Base-by-base conservation (phyloP, 2,797 vertebrate species). In the Sebastes oblongus region DNA sequence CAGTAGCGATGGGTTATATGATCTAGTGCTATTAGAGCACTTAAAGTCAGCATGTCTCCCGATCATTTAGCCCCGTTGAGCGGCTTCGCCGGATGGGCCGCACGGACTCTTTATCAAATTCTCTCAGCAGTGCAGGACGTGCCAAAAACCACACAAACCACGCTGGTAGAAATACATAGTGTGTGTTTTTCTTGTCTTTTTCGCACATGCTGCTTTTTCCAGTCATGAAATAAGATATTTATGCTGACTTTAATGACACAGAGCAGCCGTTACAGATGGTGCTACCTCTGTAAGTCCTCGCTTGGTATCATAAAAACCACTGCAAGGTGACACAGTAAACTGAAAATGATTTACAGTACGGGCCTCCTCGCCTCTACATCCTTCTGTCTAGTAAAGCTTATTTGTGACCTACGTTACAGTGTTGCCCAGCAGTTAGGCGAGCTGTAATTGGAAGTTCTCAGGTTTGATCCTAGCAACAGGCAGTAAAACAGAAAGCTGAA, bases 21-120 rank as follows among this genome's bases (percentile, higher is more conserved):
- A 93, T 91, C 87, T 73, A 69, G 86, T 69, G 88, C 87, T 86
- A 88, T 94, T 91, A 88, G 80, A 88, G 86, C 89, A 84, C 91
- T 93, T 91, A 80, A 88, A 91, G 84, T 82, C 91, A 77, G 83
- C 90, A 69, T 82, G 82, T 82, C 84, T 85, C 76, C 87, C 70
- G 16, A 61, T 88, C 87, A 75, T 91, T 91, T 86, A 87, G 88
- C 80, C 91, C 89, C 36, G 58, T 84, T 83, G 87, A 86, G 86
- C 83, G 66, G 73, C 83, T 77, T 60, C 68, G 77, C 77, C 9
- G 77, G 77, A 86, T 65, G 73, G 79, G 46, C 71, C 71, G 77
- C 67, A 13, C 11, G 58, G 82, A 75, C 83, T 74, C 86, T 85
- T 86, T 79, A 86, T 88, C 82, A 89, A 68, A 81, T 74, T 60